Conservation (phyloP, 2,888 invertebrate species). For the Eubasilissa splendida region DNA sequence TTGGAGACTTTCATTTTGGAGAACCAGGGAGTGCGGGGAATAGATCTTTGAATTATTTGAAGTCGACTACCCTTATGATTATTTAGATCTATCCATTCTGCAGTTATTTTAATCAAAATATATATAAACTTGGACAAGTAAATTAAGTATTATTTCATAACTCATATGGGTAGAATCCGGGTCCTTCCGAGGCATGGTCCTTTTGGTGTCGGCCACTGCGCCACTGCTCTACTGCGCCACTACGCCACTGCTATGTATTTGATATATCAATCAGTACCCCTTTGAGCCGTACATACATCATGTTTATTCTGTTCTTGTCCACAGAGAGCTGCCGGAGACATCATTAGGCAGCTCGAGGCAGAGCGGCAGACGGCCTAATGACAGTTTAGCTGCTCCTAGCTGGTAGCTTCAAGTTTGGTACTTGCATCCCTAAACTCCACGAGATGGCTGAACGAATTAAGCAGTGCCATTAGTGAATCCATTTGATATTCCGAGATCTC, state of each 20-base stretch:
- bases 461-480: constrained; percentile 33
- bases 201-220: neutral
- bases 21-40: too few species aligned
- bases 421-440: constrained; percentile 6
- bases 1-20: too few species aligned
- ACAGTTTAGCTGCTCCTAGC: constrained; percentile 18
- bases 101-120: too few species aligned
- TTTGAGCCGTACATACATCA: constrained; percentile 3
- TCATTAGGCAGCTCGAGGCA: constrained; percentile 24
- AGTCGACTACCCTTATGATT: too few species aligned
- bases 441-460: constrained; percentile 25
- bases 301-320: neutral
- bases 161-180: too few species aligned
- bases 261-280: constrained; percentile 12
- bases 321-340: constrained; percentile 28
- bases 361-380: constrained; percentile 12
- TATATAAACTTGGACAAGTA: too few species aligned
- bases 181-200: too few species aligned
- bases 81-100: too few species aligned
- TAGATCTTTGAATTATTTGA: too few species aligned
- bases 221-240: neutral
- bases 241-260: neutral
- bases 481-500: constrained; percentile 20
- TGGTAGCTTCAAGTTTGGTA: constrained; percentile 20
- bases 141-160: too few species aligned